phyloP scores from a whole-genome alignment of 2,113 vertebrate species.

The Crypturellus undulatus region DNA sequence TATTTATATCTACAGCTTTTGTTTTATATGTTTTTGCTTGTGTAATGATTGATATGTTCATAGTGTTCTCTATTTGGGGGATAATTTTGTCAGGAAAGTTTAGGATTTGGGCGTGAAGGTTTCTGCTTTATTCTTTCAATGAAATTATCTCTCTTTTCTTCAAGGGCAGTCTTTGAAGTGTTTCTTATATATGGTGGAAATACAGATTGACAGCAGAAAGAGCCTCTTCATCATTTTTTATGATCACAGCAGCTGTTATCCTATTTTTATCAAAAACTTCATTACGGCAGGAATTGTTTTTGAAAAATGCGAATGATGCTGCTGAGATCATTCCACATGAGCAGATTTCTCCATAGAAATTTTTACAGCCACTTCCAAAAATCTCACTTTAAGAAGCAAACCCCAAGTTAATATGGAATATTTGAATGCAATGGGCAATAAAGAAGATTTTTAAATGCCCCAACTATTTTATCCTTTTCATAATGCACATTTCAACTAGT shows the following conservation, averaged over 20 bases:
- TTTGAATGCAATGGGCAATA: not conserved
- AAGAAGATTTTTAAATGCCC: not conserved
- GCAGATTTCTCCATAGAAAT: not conserved
- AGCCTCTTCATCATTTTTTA: conserved; percentile 42
- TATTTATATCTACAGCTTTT: not conserved
- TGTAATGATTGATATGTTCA: conserved; percentile 25
- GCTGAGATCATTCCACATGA: conserved; percentile 23
- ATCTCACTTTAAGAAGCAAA: conserved; percentile 7
- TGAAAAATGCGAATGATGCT: conserved; percentile 27
- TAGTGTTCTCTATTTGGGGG: not conserved
- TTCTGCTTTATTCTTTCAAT: not conserved
- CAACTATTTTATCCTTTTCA: not conserved
- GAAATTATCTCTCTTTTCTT: conserved; percentile 32
- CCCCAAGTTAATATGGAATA: not conserved
- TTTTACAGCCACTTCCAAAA: conserved; percentile 6
- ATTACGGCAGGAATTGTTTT: conserved; percentile 24
- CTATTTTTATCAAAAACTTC: conserved; percentile 65
- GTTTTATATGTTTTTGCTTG: not conserved
- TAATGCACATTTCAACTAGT: not conserved
- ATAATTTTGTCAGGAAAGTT: not conserved
- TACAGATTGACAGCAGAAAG: conserved; percentile 32
- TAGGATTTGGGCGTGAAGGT: not conserved
- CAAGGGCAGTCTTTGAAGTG: conserved; percentile 33
- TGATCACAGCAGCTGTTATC: conserved; percentile 59
- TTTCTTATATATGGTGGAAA: conserved; percentile 10